Base-by-base conservation (phyloP, 2,113 vertebrate genomes). In the Sceloporus tristichus region DNA sequence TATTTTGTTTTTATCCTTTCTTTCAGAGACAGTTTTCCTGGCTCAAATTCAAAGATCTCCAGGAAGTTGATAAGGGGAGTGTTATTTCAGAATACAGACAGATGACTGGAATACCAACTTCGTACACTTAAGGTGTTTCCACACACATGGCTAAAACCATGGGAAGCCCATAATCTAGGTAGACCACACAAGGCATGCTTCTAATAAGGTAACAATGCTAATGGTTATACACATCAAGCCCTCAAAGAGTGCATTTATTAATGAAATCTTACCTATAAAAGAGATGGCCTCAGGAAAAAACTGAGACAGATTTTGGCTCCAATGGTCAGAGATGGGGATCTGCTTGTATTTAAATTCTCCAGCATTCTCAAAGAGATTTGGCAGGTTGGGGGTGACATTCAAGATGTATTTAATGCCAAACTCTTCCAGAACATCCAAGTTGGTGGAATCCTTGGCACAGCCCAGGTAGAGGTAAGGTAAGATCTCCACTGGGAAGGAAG, bases 321-420 rank as follows among this genome's bases (percentile, higher is more conserved):
- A 99, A 96, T 99, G 99, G 91, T 99, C 99, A 29, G 99, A 99
- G 95, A 99, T 99, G 9, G 99, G 99, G 93, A 99, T 99, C 96
- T 99, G 99, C 94, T 99, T 99, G 97, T 99, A 99, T 93, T 99
- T 99, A 89, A 99, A 99, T 94, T 99, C 98, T 1, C 99, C 98
- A 0, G 98, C 98, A 34, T 99, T 99, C 96, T 99, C 99, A 76
- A 99, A 99, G 83, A 99, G 98, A 95, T 99, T 99, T 88, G 99
- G 99, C 93, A 99, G 96, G 92, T 99, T 99, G 42, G 99, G 99
- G 18, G 99, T 99, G 87, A 99, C 99, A 94, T 99, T 99, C 95
- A 99, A 96, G 95, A 99, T 99, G 95, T 99, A 99, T 95, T 99
- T 99, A 96, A 99, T 99, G 94, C 99, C 99, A 90, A 98, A 98